Evolutionary conservation across 2,113 vertebrate species (phyloP).

Genomic region (Haliaeetus leucogaster): DNA sequence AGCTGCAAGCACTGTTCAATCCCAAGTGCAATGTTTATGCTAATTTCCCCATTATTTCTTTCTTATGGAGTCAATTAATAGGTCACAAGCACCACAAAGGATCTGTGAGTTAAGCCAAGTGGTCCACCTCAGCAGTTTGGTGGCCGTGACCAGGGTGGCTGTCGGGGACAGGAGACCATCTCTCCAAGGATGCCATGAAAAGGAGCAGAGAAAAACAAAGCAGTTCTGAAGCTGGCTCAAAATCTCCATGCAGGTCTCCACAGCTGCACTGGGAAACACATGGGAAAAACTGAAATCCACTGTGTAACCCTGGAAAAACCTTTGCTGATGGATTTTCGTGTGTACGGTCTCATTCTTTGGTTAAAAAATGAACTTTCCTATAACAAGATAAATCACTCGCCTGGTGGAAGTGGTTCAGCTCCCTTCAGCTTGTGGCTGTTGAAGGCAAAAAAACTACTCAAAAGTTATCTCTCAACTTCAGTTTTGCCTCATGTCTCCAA

Average conservation of each 20-base stretch:
- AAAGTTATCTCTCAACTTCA: neutral
- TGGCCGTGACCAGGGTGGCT: neutral
- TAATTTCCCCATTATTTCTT: neutral
- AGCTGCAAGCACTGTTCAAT: neutral
- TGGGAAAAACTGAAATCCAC: neutral
- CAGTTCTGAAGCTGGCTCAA: neutral
- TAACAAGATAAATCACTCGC: neutral
- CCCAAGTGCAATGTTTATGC: neutral
- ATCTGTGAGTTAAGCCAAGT: neutral
- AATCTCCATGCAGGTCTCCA: neutral
- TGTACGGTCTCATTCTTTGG: neutral
- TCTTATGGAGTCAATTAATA: neutral
- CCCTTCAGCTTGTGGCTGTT: neutral
- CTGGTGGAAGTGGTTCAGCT: neutral
- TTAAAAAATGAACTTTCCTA: neutral
- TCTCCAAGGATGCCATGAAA: neutral
- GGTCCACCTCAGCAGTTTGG: neutral
- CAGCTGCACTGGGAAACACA: neutral
- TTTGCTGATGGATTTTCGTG: constrained; percentile 14
- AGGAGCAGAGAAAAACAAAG: neutral
- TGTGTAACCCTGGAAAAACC: neutral
- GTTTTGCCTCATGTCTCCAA: neutral
- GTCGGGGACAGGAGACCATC: neutral
- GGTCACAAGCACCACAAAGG: neutral
- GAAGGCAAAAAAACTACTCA: neutral